A percentile compares a stretch with the other conserved stretches of the same genome.
phyloP scores from a whole-genome alignment of 2,888 invertebrate species.

The Ophion ellenae region DNA sequence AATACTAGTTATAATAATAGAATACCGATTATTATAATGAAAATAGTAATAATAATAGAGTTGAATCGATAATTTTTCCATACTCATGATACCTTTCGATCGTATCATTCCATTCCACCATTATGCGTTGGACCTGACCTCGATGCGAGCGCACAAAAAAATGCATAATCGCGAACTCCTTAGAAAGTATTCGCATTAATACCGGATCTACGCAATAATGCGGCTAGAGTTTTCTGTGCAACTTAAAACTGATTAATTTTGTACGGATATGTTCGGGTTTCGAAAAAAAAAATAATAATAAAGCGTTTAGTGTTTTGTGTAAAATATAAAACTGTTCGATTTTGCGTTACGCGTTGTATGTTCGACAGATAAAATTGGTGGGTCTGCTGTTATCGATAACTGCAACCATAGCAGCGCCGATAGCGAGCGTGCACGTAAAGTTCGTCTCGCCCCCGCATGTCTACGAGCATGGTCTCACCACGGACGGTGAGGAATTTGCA shows the following conservation, averaged over 20 bases:
- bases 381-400: slow-evolving; percentile 71
- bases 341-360: neutral
- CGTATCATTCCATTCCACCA: too few species aligned
- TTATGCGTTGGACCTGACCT: slow-evolving; percentile 26
- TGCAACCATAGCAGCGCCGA: slow-evolving; percentile 72
- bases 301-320: neutral
- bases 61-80: too few species aligned
- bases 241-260: too few species aligned
- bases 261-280: too few species aligned
- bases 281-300: neutral
- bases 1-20: neutral
- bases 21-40: neutral
- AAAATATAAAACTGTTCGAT: neutral
- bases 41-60: too few species aligned
- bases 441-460: slow-evolving; percentile 80
- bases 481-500: slow-evolving; percentile 73
- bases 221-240: too few species aligned
- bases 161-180: slow-evolving; percentile 9
- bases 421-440: slow-evolving; percentile 79
- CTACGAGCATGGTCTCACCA: slow-evolving; percentile 79
- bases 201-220: neutral
- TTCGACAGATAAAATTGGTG: slow-evolving; percentile 70
- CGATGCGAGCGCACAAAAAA: slow-evolving; percentile 23
- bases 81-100: too few species aligned
- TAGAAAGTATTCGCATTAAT: neutral